Percentiles rank a stretch among this genome's conserved stretches.
Evolutionary conservation across 2,888 invertebrate species (phyloP).

Genomic region (Sipha maydis): DNA sequence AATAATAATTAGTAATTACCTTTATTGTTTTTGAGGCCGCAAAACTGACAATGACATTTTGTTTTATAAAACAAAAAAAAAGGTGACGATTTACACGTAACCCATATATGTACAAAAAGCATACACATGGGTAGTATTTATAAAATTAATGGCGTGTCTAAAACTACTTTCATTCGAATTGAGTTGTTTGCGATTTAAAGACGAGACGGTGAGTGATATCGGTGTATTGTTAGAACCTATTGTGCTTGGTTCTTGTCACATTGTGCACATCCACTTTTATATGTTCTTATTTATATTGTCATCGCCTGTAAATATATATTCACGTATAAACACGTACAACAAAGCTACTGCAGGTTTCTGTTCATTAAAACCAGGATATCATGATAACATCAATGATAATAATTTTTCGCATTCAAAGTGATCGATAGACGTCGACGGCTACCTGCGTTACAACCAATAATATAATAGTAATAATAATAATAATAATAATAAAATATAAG

Average conservation of each 20-base stretch:
- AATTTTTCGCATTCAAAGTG: conserved; percentile 26
- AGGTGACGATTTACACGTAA: background rate
- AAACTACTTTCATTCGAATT: conserved; percentile 29
- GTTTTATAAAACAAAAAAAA: background rate
- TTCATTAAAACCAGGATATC: conserved; percentile 43
- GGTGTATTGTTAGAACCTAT: background rate
- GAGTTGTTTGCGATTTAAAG: conserved; percentile 21
- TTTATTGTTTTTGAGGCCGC: conserved; percentile 12
- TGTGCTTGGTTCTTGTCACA: conserved; percentile 21
- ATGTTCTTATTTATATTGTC: conserved; percentile 9
- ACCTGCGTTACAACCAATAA: background rate
- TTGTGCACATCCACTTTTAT: conserved; percentile 14
- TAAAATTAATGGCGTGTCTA: background rate
- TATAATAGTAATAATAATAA: background rate
- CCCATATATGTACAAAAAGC: background rate
- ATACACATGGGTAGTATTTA: background rate
- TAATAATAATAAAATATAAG: conserved; percentile 17
- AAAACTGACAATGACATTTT: background rate
- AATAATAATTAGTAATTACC: background rate
- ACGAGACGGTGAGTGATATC: background rate
- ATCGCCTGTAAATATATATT: background rate
- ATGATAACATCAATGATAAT: conserved; percentile 24
- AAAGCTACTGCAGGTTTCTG: background rate
- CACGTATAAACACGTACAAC: background rate
- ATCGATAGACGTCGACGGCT: conserved; percentile 5